phyloP scores from a whole-genome alignment of 2,797 vertebrate genomes.

The Hemibagrus guttatus region DNA sequence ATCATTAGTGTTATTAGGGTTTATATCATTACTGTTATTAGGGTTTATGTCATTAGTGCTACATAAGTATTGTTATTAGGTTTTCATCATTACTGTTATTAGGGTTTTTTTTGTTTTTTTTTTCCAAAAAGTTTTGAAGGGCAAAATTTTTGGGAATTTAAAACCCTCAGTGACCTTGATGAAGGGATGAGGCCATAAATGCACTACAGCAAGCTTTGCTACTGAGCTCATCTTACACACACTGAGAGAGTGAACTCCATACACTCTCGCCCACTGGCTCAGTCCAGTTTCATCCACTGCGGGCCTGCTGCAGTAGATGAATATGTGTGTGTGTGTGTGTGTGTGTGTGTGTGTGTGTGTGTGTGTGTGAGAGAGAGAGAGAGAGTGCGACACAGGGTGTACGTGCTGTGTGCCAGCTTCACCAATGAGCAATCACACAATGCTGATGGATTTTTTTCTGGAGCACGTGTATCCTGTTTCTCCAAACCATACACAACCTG shows the following conservation, averaged over 20 bases:
- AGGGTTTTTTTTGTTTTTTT: too few species aligned
- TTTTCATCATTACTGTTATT: too few species aligned
- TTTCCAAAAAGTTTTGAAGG: too few species aligned
- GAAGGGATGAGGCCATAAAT: slow-evolving; percentile 14
- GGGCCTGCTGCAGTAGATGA: not conserved
- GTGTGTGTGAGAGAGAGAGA: not conserved
- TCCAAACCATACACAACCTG: not conserved
- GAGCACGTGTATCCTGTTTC: slow-evolving; percentile 19
- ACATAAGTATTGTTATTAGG: too few species aligned
- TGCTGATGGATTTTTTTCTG: slow-evolving; percentile 13
- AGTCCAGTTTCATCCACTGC: slow-evolving; percentile 28
- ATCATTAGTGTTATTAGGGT: not conserved
- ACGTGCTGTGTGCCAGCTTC: not conserved
- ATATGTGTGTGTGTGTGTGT: not conserved
- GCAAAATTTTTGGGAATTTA: too few species aligned
- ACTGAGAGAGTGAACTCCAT: slow-evolving; percentile 2
- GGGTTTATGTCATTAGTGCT: too few species aligned
- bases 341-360: slow-evolving; percentile 9
- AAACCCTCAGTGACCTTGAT: not conserved
- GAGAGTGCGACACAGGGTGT: not conserved
- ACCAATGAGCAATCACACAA: slow-evolving; percentile 8
- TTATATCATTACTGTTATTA: not conserved
- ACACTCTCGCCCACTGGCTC: slow-evolving; percentile 6
- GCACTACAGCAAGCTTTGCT: not conserved
- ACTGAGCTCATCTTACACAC: slow-evolving; percentile 37